Conservation (phyloP, 2,888 invertebrate species). For the Saturnia pavonia region DNA sequence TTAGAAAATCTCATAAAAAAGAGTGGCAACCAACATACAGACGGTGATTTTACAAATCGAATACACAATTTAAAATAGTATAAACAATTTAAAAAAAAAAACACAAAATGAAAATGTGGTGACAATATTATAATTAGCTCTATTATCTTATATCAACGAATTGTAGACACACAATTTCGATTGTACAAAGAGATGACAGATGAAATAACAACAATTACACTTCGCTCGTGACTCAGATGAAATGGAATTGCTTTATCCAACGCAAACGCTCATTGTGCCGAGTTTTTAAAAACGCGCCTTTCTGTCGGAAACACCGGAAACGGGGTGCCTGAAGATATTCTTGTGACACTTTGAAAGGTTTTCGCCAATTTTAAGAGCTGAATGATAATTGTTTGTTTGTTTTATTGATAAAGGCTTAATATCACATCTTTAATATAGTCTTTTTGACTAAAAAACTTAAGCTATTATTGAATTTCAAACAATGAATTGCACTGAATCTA, state of each 20-base stretch:
- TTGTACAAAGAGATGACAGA: constrained; percentile 37
- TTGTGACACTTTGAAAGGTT: constrained; percentile 28
- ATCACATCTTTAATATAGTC: background rate
- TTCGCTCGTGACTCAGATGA: constrained; percentile 35
- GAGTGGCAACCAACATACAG: too few species aligned
- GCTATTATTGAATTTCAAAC: background rate
- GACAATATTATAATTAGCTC: constrained; percentile 28
- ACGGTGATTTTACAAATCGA: background rate
- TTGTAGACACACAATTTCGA: constrained; percentile 35
- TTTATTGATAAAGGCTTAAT: constrained; percentile 23
- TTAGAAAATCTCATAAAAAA: too few species aligned
- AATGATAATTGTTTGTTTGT: constrained; percentile 15
- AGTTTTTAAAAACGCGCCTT: constrained; percentile 37
- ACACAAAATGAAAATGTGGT: constrained; percentile 11
- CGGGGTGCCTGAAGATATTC: constrained; percentile 30
- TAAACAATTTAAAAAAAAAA: constrained; percentile 3
- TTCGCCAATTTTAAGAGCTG: constrained; percentile 27
- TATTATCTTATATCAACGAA: constrained; percentile 14
- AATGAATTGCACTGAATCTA: background rate
- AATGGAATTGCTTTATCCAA: constrained; percentile 41
- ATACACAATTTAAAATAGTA: background rate
- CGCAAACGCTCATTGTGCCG: constrained; percentile 37
- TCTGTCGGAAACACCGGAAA: constrained; percentile 33
- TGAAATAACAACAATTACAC: constrained; percentile 50
- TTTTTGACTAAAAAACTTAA: background rate